These are phyloP conservation scores for Peromyscus leucopus DNA, from an alignment of 2,113 vertebrate species.

Conservation along the genomic window DNA sequence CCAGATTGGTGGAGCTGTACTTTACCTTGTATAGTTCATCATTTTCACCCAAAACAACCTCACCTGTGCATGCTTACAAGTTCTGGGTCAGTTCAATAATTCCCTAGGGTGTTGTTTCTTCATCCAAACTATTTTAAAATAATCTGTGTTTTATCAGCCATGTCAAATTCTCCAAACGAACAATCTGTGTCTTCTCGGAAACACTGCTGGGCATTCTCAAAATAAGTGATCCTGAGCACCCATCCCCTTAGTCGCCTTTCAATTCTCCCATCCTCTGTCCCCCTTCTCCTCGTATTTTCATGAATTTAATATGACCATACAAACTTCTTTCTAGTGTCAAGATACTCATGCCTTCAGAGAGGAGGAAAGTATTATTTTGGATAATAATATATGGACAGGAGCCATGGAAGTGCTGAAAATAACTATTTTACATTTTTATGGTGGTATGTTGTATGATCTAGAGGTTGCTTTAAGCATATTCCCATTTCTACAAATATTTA, in stretches of 20 bases:
- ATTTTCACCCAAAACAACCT: background rate
- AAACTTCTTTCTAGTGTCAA: background rate
- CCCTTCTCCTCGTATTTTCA: background rate
- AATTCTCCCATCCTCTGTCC: rapidly evolving
- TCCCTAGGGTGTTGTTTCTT: background rate
- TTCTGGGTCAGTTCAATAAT: background rate
- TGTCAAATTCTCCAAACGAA: background rate
- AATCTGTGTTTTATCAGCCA: background rate
- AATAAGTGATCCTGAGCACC: background rate
- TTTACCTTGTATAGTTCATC: slow-evolving; percentile 17
- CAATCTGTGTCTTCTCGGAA: background rate
- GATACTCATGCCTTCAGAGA: background rate
- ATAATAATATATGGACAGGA: background rate
- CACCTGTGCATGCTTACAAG: background rate
- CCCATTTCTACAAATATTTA: background rate
- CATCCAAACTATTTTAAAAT: background rate
- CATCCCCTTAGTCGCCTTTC: background rate
- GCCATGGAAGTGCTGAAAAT: background rate
- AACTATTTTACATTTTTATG: background rate
- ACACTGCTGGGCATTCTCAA: background rate
- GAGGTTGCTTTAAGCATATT: background rate
- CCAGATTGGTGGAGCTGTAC: background rate
- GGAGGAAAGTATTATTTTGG: background rate
- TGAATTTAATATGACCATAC: background rate
- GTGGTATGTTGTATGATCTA: background rate